phyloP scores from a whole-genome alignment of 2,797 vertebrate genomes.

The Gila robusta region DNA sequence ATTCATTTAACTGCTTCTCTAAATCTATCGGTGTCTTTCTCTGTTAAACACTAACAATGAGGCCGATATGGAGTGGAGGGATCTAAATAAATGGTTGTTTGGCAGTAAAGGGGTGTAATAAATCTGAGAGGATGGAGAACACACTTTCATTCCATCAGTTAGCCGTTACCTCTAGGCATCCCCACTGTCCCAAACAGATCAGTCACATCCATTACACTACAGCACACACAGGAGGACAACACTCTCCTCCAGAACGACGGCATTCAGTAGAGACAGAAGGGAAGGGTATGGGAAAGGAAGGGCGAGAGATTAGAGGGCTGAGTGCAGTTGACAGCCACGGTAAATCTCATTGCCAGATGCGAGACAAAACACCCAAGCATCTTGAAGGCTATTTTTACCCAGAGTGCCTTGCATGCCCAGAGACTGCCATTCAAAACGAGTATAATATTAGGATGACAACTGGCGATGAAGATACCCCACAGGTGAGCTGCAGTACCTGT shows the following conservation, averaged over 20 bases:
- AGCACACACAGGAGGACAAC: conserved; percentile 32
- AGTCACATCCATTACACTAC: conserved; percentile 31
- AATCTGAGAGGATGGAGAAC: not conserved
- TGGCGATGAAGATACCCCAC: not conserved
- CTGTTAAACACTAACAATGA: not conserved
- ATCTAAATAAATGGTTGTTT: conserved; percentile 64
- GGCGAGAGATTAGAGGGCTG: conserved; percentile 3
- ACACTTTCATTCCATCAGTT: conserved; percentile 19
- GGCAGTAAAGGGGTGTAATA: conserved; percentile 56
- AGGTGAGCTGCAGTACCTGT: conserved; percentile 46
- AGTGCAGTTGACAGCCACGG: conserved; percentile 53
- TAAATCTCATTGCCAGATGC: conserved; percentile 61
- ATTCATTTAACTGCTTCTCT: not conserved
- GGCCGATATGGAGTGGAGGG: conserved; percentile 48
- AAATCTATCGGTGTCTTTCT: not conserved
- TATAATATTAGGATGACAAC: not conserved
- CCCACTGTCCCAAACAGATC: not conserved
- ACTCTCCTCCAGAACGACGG: conserved; percentile 57
- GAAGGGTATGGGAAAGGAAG: not conserved
- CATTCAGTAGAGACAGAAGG: conserved; percentile 21
- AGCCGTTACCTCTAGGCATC: conserved; percentile 16
- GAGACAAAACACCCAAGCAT: conserved; percentile 29
- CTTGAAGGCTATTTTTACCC: conserved; percentile 46
- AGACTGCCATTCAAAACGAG: conserved; percentile 1
- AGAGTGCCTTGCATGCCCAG: conserved; percentile 1